Conservation (phyloP, 2,113 vertebrate genomes). For the Atractosteus spatula region DNA sequence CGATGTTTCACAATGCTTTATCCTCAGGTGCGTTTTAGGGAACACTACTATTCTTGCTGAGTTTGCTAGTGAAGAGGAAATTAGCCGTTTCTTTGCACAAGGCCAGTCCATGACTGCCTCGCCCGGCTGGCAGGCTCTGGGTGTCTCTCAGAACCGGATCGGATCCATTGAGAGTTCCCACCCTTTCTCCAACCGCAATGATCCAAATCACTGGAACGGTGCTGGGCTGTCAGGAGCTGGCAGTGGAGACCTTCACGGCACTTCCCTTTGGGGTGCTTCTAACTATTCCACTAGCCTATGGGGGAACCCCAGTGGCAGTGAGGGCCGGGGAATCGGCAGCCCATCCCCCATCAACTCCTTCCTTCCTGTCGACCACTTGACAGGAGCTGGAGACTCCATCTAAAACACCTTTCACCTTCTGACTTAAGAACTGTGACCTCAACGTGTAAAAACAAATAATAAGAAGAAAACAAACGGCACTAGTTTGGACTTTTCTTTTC, state of each 20-base stretch:
- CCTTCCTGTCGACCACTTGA: conserved; percentile 96
- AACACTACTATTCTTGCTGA: conserved; percentile 99
- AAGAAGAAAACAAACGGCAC: conserved; percentile 73
- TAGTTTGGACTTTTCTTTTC: conserved; percentile 77
- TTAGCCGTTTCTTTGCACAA: conserved; percentile 99
- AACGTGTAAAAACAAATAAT: conserved; percentile 58
- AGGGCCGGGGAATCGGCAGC: conserved; percentile 87
- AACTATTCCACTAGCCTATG: conserved; percentile 98
- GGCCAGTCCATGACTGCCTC: conserved; percentile 95
- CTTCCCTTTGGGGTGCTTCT: conserved; percentile 93
- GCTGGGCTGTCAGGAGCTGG: conserved; percentile 78
- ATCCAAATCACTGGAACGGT: conserved; percentile 94
- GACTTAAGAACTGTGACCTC: conserved; percentile 83
- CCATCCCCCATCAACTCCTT: conserved; percentile 92
- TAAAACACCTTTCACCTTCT: conserved; percentile 72
- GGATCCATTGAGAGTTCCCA: conserved; percentile 84
- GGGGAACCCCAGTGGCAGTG: conserved; percentile 81
- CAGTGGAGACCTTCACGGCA: conserved; percentile 87
- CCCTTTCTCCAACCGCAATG: conserved; percentile 86
- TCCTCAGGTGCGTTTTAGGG: conserved; percentile 94
- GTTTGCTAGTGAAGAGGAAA: conserved; percentile 99
- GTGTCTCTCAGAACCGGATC: conserved; percentile 87
- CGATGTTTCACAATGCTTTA: neutral
- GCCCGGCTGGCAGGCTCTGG: conserved; percentile 89
- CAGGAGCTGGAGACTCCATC: conserved; percentile 90